Conservation (phyloP, 2,797 vertebrate species). For the Neomorphus geoffroyi region DNA sequence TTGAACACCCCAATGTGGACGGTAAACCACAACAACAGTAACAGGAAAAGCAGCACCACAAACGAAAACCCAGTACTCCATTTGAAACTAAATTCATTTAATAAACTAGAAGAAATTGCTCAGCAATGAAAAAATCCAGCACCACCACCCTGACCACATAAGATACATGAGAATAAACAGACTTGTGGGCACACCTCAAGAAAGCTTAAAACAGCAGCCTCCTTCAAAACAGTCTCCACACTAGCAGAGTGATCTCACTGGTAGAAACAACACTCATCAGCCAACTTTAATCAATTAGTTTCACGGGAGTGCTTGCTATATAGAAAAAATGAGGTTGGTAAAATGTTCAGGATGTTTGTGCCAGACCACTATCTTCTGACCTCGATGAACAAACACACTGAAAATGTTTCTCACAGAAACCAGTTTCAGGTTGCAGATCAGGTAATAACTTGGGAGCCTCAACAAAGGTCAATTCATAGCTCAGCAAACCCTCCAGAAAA, state of each 20-base stretch:
- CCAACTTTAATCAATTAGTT: conserved; percentile 41
- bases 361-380: conserved; percentile 8
- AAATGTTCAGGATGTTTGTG: not conserved
- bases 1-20: conserved; percentile 51
- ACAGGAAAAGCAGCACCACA: conserved; percentile 75
- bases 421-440: not conserved
- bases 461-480: not conserved
- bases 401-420: conserved; percentile 12
- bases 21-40: conserved; percentile 73
- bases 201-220: conserved; percentile 11
- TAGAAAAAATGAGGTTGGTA: conserved; percentile 13
- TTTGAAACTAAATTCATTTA: conserved; percentile 60
- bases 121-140: conserved; percentile 58
- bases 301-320: conserved; percentile 13
- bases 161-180: conserved; percentile 58
- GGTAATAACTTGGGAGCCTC: not conserved
- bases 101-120: conserved; percentile 64
- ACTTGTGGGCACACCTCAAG: conserved; percentile 50
- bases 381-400: not conserved
- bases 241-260: conserved; percentile 35
- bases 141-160: conserved; percentile 53
- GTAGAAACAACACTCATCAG: conserved; percentile 11
- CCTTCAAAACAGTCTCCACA: conserved; percentile 23
- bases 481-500: not conserved
- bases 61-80: conserved; percentile 62